Evolutionary conservation across 1,140 invertebrate species (phyloP).

Genomic region (Bicyclus anynana): DNA sequence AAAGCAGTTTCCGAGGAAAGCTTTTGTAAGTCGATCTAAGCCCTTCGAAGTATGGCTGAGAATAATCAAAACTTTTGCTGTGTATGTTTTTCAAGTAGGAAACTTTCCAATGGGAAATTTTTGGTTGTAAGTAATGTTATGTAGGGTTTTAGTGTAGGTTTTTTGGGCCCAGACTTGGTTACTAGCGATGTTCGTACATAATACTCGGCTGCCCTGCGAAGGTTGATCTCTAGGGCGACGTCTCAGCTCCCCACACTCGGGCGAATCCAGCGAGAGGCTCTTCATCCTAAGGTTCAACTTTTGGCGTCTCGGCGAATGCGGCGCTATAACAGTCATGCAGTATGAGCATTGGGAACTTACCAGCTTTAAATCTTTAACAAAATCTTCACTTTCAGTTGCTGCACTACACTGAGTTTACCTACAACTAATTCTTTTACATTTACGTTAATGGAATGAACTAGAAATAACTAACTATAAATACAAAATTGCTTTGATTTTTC

Average conservation of each 20-base stretch:
- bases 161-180: slow-evolving; percentile 51
- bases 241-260: slow-evolving; percentile 92
- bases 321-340: slow-evolving; percentile 83
- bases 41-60: neutral
- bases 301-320: slow-evolving; percentile 96
- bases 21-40: neutral
- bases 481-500: neutral
- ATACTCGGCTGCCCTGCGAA: slow-evolving; percentile 66
- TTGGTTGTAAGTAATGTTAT: neutral
- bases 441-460: slow-evolving; percentile 3
- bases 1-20: neutral
- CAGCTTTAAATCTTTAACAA: slow-evolving; percentile 3
- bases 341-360: slow-evolving; percentile 50
- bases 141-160: slow-evolving; percentile 36
- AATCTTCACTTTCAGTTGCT: slow-evolving; percentile 4
- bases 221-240: slow-evolving; percentile 79
- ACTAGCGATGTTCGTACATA: slow-evolving; percentile 64
- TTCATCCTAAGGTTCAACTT: slow-evolving; percentile 98
- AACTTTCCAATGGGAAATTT: neutral
- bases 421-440: neutral
- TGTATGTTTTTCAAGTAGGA: neutral
- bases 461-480: neutral
- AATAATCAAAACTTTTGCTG: neutral
- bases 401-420: neutral
- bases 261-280: slow-evolving; percentile 96